Conservation (phyloP, 1,140 invertebrate species). For the Eubasilissa regina region DNA sequence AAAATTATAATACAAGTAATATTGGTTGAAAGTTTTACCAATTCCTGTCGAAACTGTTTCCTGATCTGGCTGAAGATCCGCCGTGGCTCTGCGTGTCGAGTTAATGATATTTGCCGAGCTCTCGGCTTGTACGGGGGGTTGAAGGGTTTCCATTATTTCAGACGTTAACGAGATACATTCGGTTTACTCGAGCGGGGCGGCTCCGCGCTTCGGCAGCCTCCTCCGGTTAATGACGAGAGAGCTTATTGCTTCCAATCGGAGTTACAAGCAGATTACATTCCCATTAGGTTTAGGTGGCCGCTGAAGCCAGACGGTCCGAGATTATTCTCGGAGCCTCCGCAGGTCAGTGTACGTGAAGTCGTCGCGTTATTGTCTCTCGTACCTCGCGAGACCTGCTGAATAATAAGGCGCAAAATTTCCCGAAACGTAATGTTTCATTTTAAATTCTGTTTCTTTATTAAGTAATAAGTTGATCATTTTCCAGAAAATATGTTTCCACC, state of each 20-base stretch:
- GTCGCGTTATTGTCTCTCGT: too few relatives aligned
- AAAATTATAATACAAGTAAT: too few relatives aligned
- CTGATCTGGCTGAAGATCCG: not conserved
- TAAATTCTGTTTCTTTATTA: too few relatives aligned
- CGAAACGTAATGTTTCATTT: too few relatives aligned
- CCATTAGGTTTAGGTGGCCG: conserved; percentile 53
- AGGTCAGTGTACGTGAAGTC: too few relatives aligned
- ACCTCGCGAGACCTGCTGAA: too few relatives aligned
- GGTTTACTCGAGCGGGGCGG: conserved; percentile 12
- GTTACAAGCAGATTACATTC: conserved; percentile 54
- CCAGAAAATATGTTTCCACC: too few relatives aligned
- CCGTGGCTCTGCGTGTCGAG: not conserved
- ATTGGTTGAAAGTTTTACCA: too few relatives aligned
- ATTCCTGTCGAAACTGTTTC: not conserved
- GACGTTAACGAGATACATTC: conserved; percentile 6
- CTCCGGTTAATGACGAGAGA: conserved; percentile 51
- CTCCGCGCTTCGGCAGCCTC: conserved; percentile 24
- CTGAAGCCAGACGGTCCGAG: conserved; percentile 23
- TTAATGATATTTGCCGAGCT: conserved; percentile 4
- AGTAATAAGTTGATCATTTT: too few relatives aligned
- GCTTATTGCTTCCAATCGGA: conserved; percentile 53
- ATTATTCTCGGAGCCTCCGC: not conserved
- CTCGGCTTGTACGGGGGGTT: not conserved
- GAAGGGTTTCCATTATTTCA: conserved; percentile 11
- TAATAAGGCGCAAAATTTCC: too few relatives aligned